Evolutionary conservation across 2,888 invertebrate species (phyloP), one percentile per base, ranked within the genome.

Genomic region (Conistra vaccinii): DNA sequence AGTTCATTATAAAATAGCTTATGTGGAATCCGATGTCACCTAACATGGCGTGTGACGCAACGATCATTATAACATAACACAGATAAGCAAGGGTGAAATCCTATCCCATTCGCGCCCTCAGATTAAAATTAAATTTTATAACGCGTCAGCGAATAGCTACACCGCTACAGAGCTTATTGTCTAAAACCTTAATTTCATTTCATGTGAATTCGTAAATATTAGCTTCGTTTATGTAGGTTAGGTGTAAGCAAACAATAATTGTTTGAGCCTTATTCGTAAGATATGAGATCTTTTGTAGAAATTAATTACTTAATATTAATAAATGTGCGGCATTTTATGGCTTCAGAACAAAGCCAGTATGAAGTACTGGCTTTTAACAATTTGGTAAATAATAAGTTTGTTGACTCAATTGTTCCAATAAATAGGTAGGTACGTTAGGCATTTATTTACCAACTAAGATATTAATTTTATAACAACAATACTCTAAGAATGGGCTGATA

Each of bases 61-160:
- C 85, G 86, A 89, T 91, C 89, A 89, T 92, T 92, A 92, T 89
- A 73, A 80, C 57, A 88, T 89, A 88, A 88, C 90, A 86, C 90
- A 91, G 93, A 92, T 93, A 94, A 93, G 93, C 92, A 93, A 93
- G 94, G 94, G 92, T 93, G 94, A 93, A 95, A 95, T 95, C 92
- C 94, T 93, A 94, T 94, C 93, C 94, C 94, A 94, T 95, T 95
- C 93, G 92, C 93, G 88, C 92, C 93, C 93, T 89, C 90, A 92
- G 94, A 94, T 95, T 95, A 93, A 95, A 95, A 95, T 96, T 96
- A 94, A 94, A 95, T 95, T 95, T 95, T 94, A 94, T 94, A 94
- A 93, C 92, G 91, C 92, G 91, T 93, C 92, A 91, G 91, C 89
- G 91, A 92, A 93, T 93, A 92, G 91, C 88, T 89, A 89, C 83